A percentile compares a stretch with the other conserved stretches of the same genome.
These are phyloP conservation scores for Dynastes maya DNA, from an alignment of 2,888 invertebrate genomes.

Conservation along the genomic window DNA sequence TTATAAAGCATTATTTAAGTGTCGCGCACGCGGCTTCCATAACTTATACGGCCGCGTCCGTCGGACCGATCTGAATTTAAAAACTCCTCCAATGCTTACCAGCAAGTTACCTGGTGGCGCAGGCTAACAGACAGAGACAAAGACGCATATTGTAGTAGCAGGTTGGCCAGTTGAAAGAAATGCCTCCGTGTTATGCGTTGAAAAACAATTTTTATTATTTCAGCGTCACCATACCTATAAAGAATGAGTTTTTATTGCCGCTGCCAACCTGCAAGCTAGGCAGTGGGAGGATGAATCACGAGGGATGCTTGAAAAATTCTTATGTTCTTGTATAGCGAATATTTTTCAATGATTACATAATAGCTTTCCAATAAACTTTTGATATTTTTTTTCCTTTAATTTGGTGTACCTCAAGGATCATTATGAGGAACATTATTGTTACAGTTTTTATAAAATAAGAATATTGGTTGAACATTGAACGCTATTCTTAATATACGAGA, in stretches of 20 bases:
- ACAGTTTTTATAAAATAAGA: too few species aligned
- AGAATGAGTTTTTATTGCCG: conserved; percentile 19
- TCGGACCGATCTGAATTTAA: conserved; percentile 54
- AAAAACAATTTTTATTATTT: conserved; percentile 48
- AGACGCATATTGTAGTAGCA: too few species aligned
- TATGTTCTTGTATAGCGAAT: too few species aligned
- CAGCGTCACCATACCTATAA: conserved; percentile 43
- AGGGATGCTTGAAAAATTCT: not conserved
- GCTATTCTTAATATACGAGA: too few species aligned
- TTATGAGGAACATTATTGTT: too few species aligned
- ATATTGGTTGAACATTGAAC: too few species aligned
- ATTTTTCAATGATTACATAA: too few species aligned
- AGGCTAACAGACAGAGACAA: not conserved
- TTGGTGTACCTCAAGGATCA: too few species aligned
- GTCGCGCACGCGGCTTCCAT: conserved; percentile 54
- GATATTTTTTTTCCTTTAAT: too few species aligned
- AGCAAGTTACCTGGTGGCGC: not conserved
- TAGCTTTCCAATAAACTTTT: too few species aligned
- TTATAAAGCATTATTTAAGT: conserved; percentile 51
- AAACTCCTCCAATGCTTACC: conserved; percentile 16
- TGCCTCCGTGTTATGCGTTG: not conserved
- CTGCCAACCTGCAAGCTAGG: not conserved
- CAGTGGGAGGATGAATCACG: not conserved
- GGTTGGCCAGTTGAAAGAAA: too few species aligned
- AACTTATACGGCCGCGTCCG: conserved; percentile 52